Base-by-base conservation (phyloP, 2,888 invertebrate species). In the Crepidodera aurea region DNA sequence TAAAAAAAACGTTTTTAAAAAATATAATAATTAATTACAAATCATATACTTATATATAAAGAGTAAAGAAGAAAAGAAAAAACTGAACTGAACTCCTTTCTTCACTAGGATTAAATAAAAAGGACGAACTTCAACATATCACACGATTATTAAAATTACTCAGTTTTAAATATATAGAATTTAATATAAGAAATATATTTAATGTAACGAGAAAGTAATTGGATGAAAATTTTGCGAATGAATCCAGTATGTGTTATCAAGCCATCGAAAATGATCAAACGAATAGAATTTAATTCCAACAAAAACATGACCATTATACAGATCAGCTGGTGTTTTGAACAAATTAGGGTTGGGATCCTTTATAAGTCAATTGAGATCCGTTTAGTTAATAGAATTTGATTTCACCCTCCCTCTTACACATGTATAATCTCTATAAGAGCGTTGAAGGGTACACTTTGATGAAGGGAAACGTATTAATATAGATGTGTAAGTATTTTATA, bases 351-450 rank as follows among this genome's bases (percentile, higher is more conserved):
- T 63, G 64, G 66, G 61, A 66, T 64, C 66, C 66, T 71, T 68
- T 67, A 65, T 64, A 69, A 71, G 71, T 71, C 71, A 71, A 71
- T 69, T 71, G 68, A 69, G 66, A 69, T 66, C 46, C 69, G 69
- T 68, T 71, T 69, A 71, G 71, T 67, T 71, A 71, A 71, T 71
- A 69, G 69, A 68, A 69, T 69, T 66, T 64, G 63, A 66, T 61
- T 62, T 34, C 56, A 53, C 67, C 57, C 57, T 57, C 56, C 32
- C 40, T 18, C 50, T 13, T 51, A 25, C 18, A 61, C 18, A 57
- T 57, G 18, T 32, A 51, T 25, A 48, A 32, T 51, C n/a, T 34
- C 12, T 7, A 40, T 2, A 8, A 2, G 50, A 34, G 18, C 10
- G 32, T 8, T 2, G 32, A 32, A 32, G 32, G 32, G 32, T n/a